Percentiles rank a stretch among this genome's conserved stretches.
Conservation (phyloP, 2,888 invertebrate genomes). For the Sthenelais limicola region DNA sequence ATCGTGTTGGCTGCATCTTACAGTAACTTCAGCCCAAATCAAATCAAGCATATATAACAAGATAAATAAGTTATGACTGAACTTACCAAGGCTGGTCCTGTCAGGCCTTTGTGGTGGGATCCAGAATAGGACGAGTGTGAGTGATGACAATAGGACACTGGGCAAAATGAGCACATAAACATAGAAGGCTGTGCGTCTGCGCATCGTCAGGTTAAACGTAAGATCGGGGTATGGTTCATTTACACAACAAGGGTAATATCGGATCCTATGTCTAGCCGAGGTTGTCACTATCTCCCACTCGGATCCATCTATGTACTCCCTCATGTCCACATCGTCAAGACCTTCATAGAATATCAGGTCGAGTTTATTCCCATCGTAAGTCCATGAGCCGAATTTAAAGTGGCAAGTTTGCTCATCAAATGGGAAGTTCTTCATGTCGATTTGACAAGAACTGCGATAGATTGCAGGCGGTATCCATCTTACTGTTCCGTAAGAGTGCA, state of each 20-base stretch:
- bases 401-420: conserved; percentile 70
- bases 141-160: conserved; percentile 56
- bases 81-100: conserved; percentile 57
- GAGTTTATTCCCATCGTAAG: conserved; percentile 61
- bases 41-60: too few relatives aligned
- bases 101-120: conserved; percentile 59
- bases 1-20: too few relatives aligned
- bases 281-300: conserved; percentile 49
- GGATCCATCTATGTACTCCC: conserved; percentile 49
- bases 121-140: conserved; percentile 60
- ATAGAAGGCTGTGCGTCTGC: conserved; percentile 55
- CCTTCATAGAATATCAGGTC: conserved; percentile 61
- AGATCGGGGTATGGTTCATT: conserved; percentile 52
- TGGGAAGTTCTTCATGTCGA: conserved; percentile 70
- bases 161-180: conserved; percentile 57
- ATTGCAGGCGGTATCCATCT: conserved; percentile 66
- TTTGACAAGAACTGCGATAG: conserved; percentile 68
- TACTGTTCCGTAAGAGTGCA: conserved; percentile 61
- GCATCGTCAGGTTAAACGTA: conserved; percentile 49
- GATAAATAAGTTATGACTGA: too few relatives aligned
- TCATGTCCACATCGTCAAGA: conserved; percentile 51
- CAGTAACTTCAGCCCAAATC: too few relatives aligned
- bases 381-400: conserved; percentile 71
- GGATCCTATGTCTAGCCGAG: conserved; percentile 24
- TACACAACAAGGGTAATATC: conserved; percentile 52